phyloP scores from a whole-genome alignment of 2,888 invertebrate genomes.

The Rotaria socialis region DNA sequence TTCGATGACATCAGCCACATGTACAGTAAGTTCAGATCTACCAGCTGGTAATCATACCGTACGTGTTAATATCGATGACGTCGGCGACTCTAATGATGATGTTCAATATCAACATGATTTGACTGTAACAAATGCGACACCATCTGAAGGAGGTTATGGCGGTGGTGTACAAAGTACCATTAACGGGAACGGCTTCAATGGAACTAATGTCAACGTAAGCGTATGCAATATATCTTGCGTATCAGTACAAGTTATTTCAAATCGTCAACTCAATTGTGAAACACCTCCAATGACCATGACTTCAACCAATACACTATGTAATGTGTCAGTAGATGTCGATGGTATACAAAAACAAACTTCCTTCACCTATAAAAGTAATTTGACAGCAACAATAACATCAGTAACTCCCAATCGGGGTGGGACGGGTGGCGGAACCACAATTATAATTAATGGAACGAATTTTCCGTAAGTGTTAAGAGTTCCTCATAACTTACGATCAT shows the following conservation, averaged over 20 bases:
- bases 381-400: slow-evolving; percentile 2
- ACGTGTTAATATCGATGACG: background rate
- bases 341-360: background rate
- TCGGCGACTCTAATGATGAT: background rate
- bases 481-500: too few species aligned
- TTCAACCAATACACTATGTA: background rate
- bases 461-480: slow-evolving; percentile 19
- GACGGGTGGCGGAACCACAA: slow-evolving; percentile 43
- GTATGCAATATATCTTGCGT: background rate
- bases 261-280: background rate
- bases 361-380: slow-evolving; percentile 18
- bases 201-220: background rate
- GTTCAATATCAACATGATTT: too few species aligned
- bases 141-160: background rate
- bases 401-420: slow-evolving; percentile 39
- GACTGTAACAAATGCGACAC: background rate
- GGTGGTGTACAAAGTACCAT: slow-evolving; percentile 23
- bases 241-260: background rate
- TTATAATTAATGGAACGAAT: slow-evolving; percentile 39
- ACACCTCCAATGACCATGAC: background rate
- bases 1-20: background rate
- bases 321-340: background rate
- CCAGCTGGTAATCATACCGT: background rate
- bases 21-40: slow-evolving; percentile 1
- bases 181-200: slow-evolving; percentile 36